Evolutionary conservation across 1,140 invertebrate genomes (phyloP), one percentile per base, ranked within the genome.

Genomic region (Himalopsyche phryganea): DNA sequence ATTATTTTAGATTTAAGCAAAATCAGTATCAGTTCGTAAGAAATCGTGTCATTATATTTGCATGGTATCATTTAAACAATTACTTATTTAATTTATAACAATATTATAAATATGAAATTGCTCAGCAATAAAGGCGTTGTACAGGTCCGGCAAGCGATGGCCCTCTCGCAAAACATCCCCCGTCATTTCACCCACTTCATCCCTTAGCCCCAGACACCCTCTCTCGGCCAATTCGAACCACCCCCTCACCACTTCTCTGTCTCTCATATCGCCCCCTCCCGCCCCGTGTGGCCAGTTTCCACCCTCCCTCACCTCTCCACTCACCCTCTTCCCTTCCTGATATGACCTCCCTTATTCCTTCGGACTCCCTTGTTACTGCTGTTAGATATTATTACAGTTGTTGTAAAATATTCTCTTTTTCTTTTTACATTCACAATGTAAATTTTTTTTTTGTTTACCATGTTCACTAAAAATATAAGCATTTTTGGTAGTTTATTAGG

Each of bases 111-210:
- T n/a, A n/a, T n/a, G n/a, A n/a, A n/a, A n/a, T n/a, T n/a, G n/a
- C n/a, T 50, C 45, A 40, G n/a, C 2, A 58, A 45, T 33, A 58
- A 58, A 42, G 55, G 9, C n/a, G 46, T 48, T 6, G 47, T 17
- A 50, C 35, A 58, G 55, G 55, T 58, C 55, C 49, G 55, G 55
- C 55, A 58, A 28, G 55, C 42, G 35, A 47, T 41, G 55, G 55
- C 49, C 50, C 55, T 23, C 54, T 38, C 54, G 55, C 46, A 58
- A 58, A 58, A 58, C 55, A 58, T 50, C 55, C 48, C 55, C 46
- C 54, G 3, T 42, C 56, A 28, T 28, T 48, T 54, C 44, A 45
- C 55, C 52, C 33, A 47, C 35, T 36, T 38, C 38, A 53, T 46
- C 50, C 50, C 46, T 46, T 23, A 4, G 18, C 11, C 36, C 48